These are phyloP conservation scores for Theretra japonica DNA, from an alignment of 2,888 invertebrate genomes.

Conservation along the genomic window DNA sequence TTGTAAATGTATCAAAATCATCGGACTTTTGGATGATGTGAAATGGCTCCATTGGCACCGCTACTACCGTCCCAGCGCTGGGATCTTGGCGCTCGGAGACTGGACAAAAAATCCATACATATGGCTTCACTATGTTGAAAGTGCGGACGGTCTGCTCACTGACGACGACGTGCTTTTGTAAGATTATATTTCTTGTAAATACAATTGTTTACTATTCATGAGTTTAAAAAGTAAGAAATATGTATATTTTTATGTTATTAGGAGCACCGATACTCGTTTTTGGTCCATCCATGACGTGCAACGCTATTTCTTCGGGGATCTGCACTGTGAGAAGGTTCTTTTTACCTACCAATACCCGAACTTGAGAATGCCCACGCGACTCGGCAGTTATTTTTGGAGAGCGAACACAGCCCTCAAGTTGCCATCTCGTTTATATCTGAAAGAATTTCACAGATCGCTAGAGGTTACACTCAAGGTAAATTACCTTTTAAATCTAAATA, in stretches of 20 bases:
- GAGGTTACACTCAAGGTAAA: conserved; percentile 67
- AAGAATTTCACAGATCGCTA: conserved; percentile 59
- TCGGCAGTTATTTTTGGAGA: conserved; percentile 64
- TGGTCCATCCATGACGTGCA: conserved; percentile 75
- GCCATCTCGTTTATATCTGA: conserved; percentile 55
- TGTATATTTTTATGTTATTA: conserved; percentile 34
- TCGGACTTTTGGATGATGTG: conserved; percentile 64
- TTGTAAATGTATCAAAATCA: conserved; percentile 65
- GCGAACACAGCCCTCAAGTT: conserved; percentile 63
- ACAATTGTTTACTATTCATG: no score
- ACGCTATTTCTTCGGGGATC: conserved; percentile 63
- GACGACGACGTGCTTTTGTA: conserved; percentile 70
- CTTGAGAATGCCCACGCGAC: conserved; percentile 57
- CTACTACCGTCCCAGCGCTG: conserved; percentile 53
- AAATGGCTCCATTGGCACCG: conserved; percentile 57
- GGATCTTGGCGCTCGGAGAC: conserved; percentile 59
- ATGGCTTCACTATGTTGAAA: conserved; percentile 71
- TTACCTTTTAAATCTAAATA: not conserved
- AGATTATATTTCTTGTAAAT: conserved; percentile 33
- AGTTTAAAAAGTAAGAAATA: no score
- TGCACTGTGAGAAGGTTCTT: conserved; percentile 69
- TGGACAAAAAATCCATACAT: conserved; percentile 63
- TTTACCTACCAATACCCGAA: conserved; percentile 74
- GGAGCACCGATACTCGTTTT: conserved; percentile 63
- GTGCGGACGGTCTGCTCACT: conserved; percentile 58